Evolutionary conservation across 2,113 vertebrate genomes (phyloP).

Genomic region (Sylvia atricapilla): DNA sequence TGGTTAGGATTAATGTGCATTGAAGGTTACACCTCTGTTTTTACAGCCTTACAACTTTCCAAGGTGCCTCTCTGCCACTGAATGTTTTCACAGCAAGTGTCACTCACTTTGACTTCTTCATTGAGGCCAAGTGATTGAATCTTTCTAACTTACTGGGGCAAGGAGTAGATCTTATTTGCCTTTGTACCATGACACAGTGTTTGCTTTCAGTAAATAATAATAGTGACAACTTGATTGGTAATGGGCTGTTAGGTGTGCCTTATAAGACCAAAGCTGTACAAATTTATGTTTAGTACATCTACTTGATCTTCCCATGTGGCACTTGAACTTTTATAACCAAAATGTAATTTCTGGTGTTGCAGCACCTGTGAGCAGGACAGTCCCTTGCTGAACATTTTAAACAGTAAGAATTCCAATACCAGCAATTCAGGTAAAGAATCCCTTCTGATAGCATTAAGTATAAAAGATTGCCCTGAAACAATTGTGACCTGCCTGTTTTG

Average conservation of each 20-base stretch:
- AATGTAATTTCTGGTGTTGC: background rate
- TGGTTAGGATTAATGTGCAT: background rate
- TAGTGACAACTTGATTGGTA: background rate
- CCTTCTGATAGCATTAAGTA: background rate
- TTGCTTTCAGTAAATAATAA: background rate
- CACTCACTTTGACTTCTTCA: background rate
- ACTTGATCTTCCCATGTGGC: background rate
- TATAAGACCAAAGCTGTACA: background rate
- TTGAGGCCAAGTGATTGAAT: background rate
- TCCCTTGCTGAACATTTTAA: background rate
- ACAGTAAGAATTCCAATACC: background rate
- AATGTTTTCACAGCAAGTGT: background rate
- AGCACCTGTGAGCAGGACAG: background rate
- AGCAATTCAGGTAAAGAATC: background rate
- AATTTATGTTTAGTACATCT: background rate
- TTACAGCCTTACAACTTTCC: background rate
- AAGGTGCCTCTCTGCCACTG: background rate
- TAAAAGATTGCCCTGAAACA: background rate
- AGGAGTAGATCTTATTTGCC: background rate
- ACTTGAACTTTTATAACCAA: background rate
- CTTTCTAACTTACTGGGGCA: background rate
- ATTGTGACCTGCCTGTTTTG: background rate
- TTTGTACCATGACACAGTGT: background rate
- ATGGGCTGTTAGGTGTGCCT: background rate
- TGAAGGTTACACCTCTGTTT: background rate